Conservation (phyloP, 92 coral and sea anemone genomes). For the Bergia puertoricense region DNA sequence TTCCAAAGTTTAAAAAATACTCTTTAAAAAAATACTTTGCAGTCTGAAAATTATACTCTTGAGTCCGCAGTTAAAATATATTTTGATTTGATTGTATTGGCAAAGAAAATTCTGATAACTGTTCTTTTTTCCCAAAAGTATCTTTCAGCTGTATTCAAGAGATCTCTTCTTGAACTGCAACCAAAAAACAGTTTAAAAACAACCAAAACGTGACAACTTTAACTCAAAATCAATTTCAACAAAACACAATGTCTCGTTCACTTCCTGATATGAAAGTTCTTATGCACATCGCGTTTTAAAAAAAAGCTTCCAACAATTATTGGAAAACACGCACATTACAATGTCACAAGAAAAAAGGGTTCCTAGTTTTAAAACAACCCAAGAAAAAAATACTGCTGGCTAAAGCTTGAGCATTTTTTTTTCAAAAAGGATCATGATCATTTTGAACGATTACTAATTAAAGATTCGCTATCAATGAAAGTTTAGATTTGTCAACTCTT, state of each 20-base stretch:
- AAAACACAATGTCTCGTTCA: conserved; percentile 5
- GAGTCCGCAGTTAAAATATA: background rate
- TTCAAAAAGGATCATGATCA: background rate
- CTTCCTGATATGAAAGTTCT: conserved; percentile 9
- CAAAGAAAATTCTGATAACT: background rate
- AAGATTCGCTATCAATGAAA: conserved; percentile 11
- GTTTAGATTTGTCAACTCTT: background rate
- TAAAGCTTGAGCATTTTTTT: too few species aligned
- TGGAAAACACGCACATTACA: background rate
- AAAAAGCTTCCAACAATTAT: background rate
- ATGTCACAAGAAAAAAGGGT: background rate
- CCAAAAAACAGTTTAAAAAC: background rate
- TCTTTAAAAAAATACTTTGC: background rate
- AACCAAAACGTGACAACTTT: conserved; percentile 16
- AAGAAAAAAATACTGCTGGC: background rate
- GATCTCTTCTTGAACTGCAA: background rate
- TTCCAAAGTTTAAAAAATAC: background rate
- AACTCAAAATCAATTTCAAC: conserved; percentile 7
- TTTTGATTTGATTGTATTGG: too few species aligned
- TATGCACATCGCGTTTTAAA: background rate
- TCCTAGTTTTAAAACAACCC: background rate
- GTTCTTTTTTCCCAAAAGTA: background rate
- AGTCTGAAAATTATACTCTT: background rate
- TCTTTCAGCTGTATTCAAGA: background rate
- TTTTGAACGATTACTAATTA: background rate